Evolutionary conservation across 2,113 vertebrate species (phyloP).

Genomic region (Ameiurus melas): DNA sequence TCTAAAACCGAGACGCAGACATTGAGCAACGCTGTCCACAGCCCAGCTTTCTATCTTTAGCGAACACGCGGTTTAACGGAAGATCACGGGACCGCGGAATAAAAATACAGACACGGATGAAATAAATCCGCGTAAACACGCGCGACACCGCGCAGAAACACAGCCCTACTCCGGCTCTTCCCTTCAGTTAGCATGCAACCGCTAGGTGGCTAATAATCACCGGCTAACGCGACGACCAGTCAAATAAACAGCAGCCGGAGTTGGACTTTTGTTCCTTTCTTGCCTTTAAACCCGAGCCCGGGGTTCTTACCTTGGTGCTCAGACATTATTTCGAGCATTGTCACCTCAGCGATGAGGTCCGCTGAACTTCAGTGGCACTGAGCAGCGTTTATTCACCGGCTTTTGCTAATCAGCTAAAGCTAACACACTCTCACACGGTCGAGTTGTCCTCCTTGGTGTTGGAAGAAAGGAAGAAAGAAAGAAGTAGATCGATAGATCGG

Average conservation of each 20-base stretch:
- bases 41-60: not conserved
- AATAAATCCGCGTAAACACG: not conserved
- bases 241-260: not conserved
- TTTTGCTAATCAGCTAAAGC: conserved; percentile 43
- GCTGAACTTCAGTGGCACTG: conserved; percentile 62
- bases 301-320: conserved; percentile 76
- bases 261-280: no score
- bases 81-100: no score
- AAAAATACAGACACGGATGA: not conserved
- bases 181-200: not conserved
- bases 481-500: no score
- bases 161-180: not conserved
- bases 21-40: not conserved
- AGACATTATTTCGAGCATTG: conserved; percentile 83
- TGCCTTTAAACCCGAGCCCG: no score
- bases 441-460: not conserved
- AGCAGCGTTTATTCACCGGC: conserved; percentile 66
- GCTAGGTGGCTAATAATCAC: conserved; percentile 14
- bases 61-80: not conserved
- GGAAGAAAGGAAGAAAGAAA: not conserved
- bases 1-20: not conserved
- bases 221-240: conserved; percentile 29
- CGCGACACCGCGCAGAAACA: not conserved
- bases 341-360: conserved; percentile 71
- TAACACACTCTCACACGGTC: not conserved